phyloP scores from a whole-genome alignment of 2,888 invertebrate species.

The Smittia sp. region DNA sequence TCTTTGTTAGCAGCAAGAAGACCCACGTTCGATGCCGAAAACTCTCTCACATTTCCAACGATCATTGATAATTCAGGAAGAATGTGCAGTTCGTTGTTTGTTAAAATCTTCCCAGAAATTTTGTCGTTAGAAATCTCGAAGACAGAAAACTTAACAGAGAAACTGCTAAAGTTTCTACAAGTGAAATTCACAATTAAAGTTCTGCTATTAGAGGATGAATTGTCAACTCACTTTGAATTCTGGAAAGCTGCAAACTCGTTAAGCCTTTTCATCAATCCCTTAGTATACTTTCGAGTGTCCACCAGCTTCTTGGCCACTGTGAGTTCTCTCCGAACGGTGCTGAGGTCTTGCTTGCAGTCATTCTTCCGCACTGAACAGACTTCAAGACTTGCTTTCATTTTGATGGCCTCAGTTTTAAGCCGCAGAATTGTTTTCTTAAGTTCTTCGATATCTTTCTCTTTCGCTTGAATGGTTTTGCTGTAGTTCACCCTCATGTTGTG shows the following conservation, averaged over 20 bases:
- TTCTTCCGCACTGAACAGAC: not conserved
- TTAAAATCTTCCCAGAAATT: not conserved
- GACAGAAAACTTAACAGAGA: not conserved
- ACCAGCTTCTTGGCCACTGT: not conserved
- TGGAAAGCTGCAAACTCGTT: not conserved
- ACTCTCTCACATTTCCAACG: not conserved
- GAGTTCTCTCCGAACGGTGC: not conserved
- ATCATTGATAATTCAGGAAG: not conserved
- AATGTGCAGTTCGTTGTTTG: not conserved
- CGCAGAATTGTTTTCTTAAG: not conserved
- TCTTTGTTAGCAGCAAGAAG: not conserved
- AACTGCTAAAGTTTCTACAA: not conserved
- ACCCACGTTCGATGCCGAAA: not conserved
- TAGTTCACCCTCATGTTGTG: not conserved
- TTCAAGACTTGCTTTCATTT: not conserved
- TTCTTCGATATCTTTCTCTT: not conserved
- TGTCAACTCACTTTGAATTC: not conserved
- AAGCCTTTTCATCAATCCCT: not conserved
- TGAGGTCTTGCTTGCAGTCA: not conserved
- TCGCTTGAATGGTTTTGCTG: not conserved
- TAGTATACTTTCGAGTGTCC: not conserved
- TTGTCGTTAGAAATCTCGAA: not conserved
- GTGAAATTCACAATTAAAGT: not conserved
- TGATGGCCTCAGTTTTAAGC: not conserved
- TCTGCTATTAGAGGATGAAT: no score